Evolutionary conservation across 2,888 invertebrate genomes (phyloP).

Genomic region (Parapristionchus giblindavisi): DNA sequence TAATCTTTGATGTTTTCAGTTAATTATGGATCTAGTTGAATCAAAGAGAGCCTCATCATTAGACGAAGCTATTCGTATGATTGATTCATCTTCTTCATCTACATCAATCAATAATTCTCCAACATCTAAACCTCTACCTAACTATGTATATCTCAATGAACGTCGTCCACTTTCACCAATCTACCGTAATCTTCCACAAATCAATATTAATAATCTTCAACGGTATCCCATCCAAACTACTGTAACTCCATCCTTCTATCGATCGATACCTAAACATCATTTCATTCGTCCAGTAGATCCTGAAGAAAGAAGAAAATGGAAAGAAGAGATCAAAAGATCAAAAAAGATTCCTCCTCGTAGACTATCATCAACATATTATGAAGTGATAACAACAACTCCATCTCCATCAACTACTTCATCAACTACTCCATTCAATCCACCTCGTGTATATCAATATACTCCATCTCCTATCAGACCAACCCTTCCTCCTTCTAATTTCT

Average conservation of each 20-base stretch:
- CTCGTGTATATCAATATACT: too few relatives aligned
- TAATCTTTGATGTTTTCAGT: too few relatives aligned
- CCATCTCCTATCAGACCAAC: not conserved
- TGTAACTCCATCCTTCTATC: too few relatives aligned
- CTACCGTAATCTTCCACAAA: constrained; percentile 3
- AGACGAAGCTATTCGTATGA: constrained; percentile 32
- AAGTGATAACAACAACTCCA: constrained; percentile 2
- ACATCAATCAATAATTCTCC: too few relatives aligned
- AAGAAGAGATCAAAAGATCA: constrained; percentile 24
- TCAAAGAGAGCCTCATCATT: not conserved
- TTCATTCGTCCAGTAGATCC: constrained; percentile 30
- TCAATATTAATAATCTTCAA: too few relatives aligned
- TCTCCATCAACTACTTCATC: not conserved
- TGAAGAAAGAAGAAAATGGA: constrained; percentile 37
- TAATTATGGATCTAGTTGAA: constrained; percentile 19
- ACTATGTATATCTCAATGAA: constrained; percentile 28
- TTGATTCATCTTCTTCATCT: too few relatives aligned
- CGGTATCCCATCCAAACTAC: too few relatives aligned
- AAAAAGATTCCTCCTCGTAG: constrained; percentile 10
- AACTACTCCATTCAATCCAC: too few relatives aligned
- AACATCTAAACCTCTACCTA: constrained; percentile 7
- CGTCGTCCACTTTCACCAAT: constrained; percentile 12
- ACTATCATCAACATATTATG: constrained; percentile 1
- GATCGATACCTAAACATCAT: too few relatives aligned
- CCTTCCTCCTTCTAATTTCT: constrained; percentile 6